A percentile compares a stretch with the other conserved stretches of the same genome.
These are phyloP conservation scores for Anadara kagoshimensis DNA, from an alignment of 1,140 invertebrate species.

Conservation along the genomic window DNA sequence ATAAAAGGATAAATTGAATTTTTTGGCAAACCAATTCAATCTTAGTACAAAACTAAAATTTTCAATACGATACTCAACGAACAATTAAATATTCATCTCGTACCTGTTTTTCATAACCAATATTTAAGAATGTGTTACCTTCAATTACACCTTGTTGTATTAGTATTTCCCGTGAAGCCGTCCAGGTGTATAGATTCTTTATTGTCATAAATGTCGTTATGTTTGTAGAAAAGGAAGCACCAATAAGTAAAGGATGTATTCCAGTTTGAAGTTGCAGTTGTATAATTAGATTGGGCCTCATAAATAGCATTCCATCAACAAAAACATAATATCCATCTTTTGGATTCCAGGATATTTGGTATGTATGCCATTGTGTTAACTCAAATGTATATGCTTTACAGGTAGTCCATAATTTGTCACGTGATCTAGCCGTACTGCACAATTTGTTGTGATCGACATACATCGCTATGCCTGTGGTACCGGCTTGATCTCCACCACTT, in stretches of 20 bases:
- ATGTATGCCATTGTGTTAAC: slow-evolving; percentile 22
- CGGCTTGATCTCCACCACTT: not conserved
- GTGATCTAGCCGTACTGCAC: slow-evolving; percentile 4
- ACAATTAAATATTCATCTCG: too few relatives aligned
- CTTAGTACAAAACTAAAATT: too few relatives aligned
- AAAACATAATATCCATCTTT: slow-evolving; percentile 17
- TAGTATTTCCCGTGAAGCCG: slow-evolving; percentile 7
- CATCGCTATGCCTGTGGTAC: slow-evolving; percentile 26
- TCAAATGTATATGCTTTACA: slow-evolving; percentile 2
- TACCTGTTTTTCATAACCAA: too few relatives aligned
- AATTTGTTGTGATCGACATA: slow-evolving; percentile 18
- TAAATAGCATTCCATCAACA: slow-evolving; percentile 19
- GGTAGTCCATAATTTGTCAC: slow-evolving; percentile 11
- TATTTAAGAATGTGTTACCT: too few relatives aligned
- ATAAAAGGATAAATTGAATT: too few relatives aligned
- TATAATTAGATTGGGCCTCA: slow-evolving; percentile 7
- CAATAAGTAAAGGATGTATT: slow-evolving; percentile 19
- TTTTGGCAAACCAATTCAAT: too few relatives aligned
- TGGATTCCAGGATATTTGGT: slow-evolving; percentile 28
- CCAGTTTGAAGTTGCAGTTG: not conserved
- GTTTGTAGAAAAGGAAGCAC: not conserved
- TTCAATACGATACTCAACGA: too few relatives aligned
- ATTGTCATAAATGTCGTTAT: slow-evolving; percentile 20
- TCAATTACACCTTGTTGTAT: slow-evolving; percentile 4
- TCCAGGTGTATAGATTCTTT: slow-evolving; percentile 18